A percentile compares a stretch with the other conserved stretches of the same genome.
These are phyloP conservation scores for Unio pictorum DNA, from an alignment of 2,888 invertebrate genomes.

Conservation along the genomic window DNA sequence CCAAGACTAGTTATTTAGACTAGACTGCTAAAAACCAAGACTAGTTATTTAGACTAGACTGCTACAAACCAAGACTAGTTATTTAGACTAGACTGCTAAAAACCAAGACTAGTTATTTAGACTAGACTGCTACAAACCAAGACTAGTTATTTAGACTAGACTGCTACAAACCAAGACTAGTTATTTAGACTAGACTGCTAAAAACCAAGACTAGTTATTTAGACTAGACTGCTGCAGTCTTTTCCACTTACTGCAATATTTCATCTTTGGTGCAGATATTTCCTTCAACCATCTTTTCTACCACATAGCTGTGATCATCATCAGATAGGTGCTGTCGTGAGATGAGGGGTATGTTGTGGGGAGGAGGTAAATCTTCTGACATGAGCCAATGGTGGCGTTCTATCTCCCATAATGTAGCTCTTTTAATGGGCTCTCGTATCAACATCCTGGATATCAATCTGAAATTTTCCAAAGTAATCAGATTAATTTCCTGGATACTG, in stretches of 20 bases:
- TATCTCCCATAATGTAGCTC: conserved; percentile 91
- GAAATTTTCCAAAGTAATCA: conserved; percentile 27
- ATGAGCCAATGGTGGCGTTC: conserved; percentile 85
- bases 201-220: no score
- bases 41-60: no score
- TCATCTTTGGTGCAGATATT: conserved; percentile 95
- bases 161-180: no score
- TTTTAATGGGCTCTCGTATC: conserved; percentile 91
- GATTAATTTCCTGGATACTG: neutral
- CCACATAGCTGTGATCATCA: conserved; percentile 90
- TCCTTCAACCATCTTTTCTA: conserved; percentile 97
- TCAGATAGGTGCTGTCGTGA: conserved; percentile 91
- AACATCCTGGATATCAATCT: conserved; percentile 94
- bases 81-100: neutral
- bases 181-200: neutral
- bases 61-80: no score
- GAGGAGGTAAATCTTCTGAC: conserved; percentile 37
- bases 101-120: no score
- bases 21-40: neutral
- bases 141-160: no score
- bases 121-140: no score
- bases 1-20: no score
- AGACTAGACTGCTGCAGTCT: no score
- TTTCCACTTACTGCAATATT: conserved; percentile 81
- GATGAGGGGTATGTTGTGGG: conserved; percentile 79